Evolutionary conservation across 1,140 invertebrate species (phyloP), one percentile per base, ranked within the genome.

Genomic region (Berghia stephanieae): DNA sequence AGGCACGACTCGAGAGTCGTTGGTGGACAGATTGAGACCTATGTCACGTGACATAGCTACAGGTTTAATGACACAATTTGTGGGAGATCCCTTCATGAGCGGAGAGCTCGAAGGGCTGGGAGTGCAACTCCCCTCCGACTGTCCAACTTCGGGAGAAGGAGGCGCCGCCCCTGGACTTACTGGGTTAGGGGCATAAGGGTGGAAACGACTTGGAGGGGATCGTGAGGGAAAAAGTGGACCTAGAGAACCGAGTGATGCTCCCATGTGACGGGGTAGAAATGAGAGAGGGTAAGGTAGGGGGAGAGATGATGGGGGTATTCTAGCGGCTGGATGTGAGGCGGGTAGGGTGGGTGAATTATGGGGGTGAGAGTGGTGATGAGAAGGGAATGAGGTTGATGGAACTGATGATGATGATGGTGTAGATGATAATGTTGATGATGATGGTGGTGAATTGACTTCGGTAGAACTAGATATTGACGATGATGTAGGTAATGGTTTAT

Each of bases 181-280:
- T 2, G 78, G 78, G n/a, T 75, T 60, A 18, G 75, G 57, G 21
- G 74, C 78, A 70, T 79, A 79, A 13, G 78, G 78, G 74, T 79
- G 78, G 69, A 46, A 79, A 21, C 78, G 42, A 49, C 66, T 60
- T 8, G 69, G 68, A n/a, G 77, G 69, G 60, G 69, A 71, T 27
- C 52, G 68, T 10, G 44, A 36, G 10, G 57, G 77, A n/a, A 72
- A 72, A 21, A 60, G 16, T 2, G 49, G 67, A 52, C 44, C 67
- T 40, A 75, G n/a, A 40, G 63, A 44, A 24, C 66, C 49, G 49
- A 36, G 49, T 36, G 38, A 10, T 36, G 8, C 42, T n/a, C 46
- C 21, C 3, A 40, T 43, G 36, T 73, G 43, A 21, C 52, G 49
- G 2, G 52, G 67, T 6, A 71, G 55, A 43, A 71, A 78, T 1